phyloP scores from a whole-genome alignment of 2,888 invertebrate genomes.

The Gasteruption jaculator region DNA sequence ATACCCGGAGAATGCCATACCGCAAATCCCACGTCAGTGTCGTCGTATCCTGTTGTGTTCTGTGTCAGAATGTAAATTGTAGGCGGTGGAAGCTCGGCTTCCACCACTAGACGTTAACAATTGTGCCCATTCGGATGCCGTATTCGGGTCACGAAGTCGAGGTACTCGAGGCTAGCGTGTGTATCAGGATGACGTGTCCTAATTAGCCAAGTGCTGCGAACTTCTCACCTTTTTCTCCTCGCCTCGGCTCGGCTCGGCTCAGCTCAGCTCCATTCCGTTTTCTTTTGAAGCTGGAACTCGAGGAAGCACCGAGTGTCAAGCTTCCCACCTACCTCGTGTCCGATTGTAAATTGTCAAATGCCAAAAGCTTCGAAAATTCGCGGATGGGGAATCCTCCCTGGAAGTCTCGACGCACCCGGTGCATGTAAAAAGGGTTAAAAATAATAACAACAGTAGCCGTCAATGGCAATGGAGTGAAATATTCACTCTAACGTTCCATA shows the following conservation, averaged over 20 bases:
- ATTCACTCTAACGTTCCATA: slow-evolving; percentile 28
- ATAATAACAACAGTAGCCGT: slow-evolving; percentile 1
- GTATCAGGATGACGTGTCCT: slow-evolving; percentile 20
- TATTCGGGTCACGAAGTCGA: slow-evolving; percentile 27
- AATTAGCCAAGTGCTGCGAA: slow-evolving; percentile 30
- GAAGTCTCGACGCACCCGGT: slow-evolving; percentile 4
- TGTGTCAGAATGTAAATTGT: slow-evolving; percentile 7
- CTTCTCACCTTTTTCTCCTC: slow-evolving; percentile 8
- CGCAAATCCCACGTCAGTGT: too few species aligned
- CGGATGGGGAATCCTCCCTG: slow-evolving; percentile 3
- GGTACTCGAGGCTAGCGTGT: slow-evolving; percentile 18
- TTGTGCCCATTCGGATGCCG: slow-evolving; percentile 17
- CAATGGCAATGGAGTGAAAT: slow-evolving; percentile 23
- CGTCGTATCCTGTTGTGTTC: too few species aligned
- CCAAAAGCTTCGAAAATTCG: slow-evolving; percentile 10
- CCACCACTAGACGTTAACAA: too few species aligned
- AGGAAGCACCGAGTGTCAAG: not conserved
- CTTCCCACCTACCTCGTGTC: slow-evolving; percentile 17
- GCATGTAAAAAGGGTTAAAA: too few species aligned
- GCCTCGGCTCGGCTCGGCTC: too few species aligned
- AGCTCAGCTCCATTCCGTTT: too few species aligned
- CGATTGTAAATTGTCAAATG: slow-evolving; percentile 13
- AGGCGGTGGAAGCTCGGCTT: slow-evolving; percentile 10
- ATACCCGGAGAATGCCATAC: too few species aligned
- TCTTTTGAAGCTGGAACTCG: not conserved